Base-by-base conservation (phyloP, 2,888 invertebrate genomes). In the Eupithecia centaureata region DNA sequence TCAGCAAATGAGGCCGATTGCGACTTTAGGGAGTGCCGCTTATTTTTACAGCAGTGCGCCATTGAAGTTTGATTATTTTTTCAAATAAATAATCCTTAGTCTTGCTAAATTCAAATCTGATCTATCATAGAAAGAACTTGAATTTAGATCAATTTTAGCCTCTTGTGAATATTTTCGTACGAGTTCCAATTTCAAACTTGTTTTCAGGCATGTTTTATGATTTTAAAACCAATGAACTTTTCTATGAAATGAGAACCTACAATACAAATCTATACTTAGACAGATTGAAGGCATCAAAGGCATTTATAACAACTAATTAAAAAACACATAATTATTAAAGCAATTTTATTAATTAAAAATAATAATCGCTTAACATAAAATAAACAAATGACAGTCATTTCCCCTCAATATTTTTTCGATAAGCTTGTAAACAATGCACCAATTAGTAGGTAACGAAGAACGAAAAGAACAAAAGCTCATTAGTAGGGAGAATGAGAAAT, bases 11-110 rank as follows among this genome's bases (percentile, higher is more conserved):
- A 79, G 84, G 84, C 77, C 82, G 82, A 81, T 79, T 74, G 73
- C 73, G 76, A 77, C 74, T 81, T 75, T 68, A 70, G 76, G 75
- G 78, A 79, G 78, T 74, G 79, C 73, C 79, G 71, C 85, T 86
- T 89, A 88, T 90, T 89, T 90, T 87, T 86, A 87, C 86, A 80
- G 84, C 86, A 86, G 77, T 86, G 84, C 86, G 85, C 84, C 80
- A 67, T 51, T 35, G 13, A 15, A 62, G 18, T 27, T 56, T 38
- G 10, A 18, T 38, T 28, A 28, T n/a, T 7, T 30, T 63, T 25
- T 47, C 0, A n/a, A 10, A 47, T 28, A 18, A 27, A 47, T 47
- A 2, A 35, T 13, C 38, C 10, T 1, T 42, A 3, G 18, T 10
- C 10, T 22, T 42, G 15, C 2, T 13, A 15, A 42, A 18, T 30